Evolutionary conservation across 2,113 vertebrate genomes (phyloP).

Genomic region (Bos javanicus): DNA sequence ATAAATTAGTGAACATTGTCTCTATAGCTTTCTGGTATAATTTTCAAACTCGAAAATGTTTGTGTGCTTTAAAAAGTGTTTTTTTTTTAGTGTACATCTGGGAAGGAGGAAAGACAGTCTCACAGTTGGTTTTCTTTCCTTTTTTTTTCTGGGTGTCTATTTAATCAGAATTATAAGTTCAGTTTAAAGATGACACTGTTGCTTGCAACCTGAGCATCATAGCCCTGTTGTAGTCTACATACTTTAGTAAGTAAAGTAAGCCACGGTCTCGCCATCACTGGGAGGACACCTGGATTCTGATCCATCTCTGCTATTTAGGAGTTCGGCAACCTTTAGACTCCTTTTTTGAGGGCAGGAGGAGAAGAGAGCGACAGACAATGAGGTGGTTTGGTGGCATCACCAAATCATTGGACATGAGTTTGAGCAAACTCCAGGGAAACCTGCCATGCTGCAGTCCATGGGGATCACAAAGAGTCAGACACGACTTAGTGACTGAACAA

Average conservation of each 20-base stretch:
- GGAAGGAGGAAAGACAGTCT: background rate
- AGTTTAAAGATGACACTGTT: background rate
- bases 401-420: background rate
- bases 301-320: background rate
- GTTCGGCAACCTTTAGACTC: background rate
- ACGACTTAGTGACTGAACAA: accelerated
- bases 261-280: too few relatives aligned
- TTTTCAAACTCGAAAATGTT: background rate
- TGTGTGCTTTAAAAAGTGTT: background rate
- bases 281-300: background rate
- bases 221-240: background rate
- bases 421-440: background rate
- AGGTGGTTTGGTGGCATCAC: background rate
- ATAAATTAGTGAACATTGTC: background rate
- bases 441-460: background rate
- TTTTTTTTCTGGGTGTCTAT: background rate
- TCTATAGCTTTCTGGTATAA: background rate
- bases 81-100: background rate
- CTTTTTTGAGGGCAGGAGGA: background rate
- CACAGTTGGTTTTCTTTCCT: background rate
- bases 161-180: background rate
- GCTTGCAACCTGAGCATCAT: background rate
- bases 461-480: background rate
- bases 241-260: background rate
- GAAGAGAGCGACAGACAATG: background rate